These are phyloP conservation scores for Metaphire vulgaris DNA, from an alignment of 1,140 invertebrate species.

Conservation along the genomic window DNA sequence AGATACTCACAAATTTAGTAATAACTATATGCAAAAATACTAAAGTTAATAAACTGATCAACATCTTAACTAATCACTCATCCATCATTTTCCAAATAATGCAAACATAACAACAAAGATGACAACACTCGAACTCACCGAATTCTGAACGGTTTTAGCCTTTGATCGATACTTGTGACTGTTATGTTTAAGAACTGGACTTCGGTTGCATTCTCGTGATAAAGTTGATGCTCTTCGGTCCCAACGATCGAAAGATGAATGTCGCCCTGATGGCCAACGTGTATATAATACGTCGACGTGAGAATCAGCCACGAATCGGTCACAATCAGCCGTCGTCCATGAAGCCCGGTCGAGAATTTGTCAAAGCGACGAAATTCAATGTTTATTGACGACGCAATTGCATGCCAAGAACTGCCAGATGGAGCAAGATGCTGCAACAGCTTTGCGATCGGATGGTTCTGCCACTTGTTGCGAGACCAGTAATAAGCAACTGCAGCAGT, in stretches of 20 bases:
- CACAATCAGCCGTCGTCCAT: slow-evolving; percentile 63
- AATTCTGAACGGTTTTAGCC: slow-evolving; percentile 47
- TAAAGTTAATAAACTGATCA: background rate
- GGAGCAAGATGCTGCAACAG: slow-evolving; percentile 60
- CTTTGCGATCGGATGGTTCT: slow-evolving; percentile 67
- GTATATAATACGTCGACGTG: slow-evolving; percentile 66
- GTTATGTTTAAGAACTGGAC: slow-evolving; percentile 75
- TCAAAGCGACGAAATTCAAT: slow-evolving; percentile 68
- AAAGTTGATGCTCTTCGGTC: slow-evolving; percentile 66
- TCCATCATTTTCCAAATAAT: too few species aligned
- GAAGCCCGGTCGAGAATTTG: slow-evolving; percentile 65
- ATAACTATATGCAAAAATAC: too few species aligned
- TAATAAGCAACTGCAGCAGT: slow-evolving; percentile 37
- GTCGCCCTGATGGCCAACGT: slow-evolving; percentile 70
- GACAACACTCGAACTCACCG: slow-evolving; percentile 41
- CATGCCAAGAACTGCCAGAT: slow-evolving; percentile 56
- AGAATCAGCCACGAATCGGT: slow-evolving; percentile 86
- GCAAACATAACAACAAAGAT: too few species aligned
- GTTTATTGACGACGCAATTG: slow-evolving; percentile 67
- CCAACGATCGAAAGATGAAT: slow-evolving; percentile 65
- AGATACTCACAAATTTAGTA: too few species aligned
- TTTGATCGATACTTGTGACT: slow-evolving; percentile 59
- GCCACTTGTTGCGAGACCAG: slow-evolving; percentile 66
- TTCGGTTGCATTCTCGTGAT: slow-evolving; percentile 55
- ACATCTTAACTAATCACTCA: background rate